Evolutionary conservation across 2,113 vertebrate genomes (phyloP), one percentile per base, ranked within the genome.

Genomic region (Albula glossodonta): DNA sequence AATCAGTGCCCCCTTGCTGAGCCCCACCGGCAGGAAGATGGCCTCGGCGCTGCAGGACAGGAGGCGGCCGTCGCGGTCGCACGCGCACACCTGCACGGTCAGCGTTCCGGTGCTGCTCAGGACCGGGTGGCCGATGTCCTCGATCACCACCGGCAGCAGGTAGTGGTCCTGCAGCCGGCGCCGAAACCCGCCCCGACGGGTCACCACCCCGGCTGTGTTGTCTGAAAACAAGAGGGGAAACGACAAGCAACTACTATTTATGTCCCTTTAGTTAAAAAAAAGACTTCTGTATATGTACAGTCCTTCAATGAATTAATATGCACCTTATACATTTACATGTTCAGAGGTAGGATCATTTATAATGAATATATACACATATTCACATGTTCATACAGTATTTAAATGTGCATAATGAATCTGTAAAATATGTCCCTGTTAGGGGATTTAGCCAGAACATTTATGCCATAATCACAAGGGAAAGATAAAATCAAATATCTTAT

Each of bases 21-120:
- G 96, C 87, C 96, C 97, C 6, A 97, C 94, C 9, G 97, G 96
- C 84, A 98, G 92, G 89, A 97, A 97, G 89, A 97, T 92, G 78
- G 97, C 97, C 91, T 97, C 96, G 9, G 96, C 95, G 0, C 96
- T 97, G 90, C 98, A 99, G 78, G 96, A 96, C 15, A 97, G 90
- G 84, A 97, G 94, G 51, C 91, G 94, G 0, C 97, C 97, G 50
- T 94, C 96, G 25, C 93, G 90, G 87, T 96, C 95, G 81, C 98
- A 99, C 92, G 96, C 94, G 88, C 98, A 99, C 86, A 99, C 97
- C 77, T 93, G 95, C 88, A 99, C 96, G 3, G 96, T 97, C 94
- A 99, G 91, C 22, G 97, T 99, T 85, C 94, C 95, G 12, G 98
- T 99, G 93, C 98, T 98, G 95, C 97, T 99, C 92, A 96, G 97